These are phyloP conservation scores for Dolichopus griseipennis DNA, from an alignment of 2,888 invertebrate genomes.

Conservation along the genomic window DNA sequence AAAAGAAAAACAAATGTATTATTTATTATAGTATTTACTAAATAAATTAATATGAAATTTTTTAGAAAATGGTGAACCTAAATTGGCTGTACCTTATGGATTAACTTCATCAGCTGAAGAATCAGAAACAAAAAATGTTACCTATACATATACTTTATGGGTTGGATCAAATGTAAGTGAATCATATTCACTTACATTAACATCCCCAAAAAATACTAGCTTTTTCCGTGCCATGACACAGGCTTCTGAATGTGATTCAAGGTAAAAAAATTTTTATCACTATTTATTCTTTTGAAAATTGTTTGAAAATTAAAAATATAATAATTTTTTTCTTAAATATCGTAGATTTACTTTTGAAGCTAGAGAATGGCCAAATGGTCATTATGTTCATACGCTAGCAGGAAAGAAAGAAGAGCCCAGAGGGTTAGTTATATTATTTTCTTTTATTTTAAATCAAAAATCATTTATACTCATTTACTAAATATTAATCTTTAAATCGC, in stretches of 20 bases:
- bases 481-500: neutral
- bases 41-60: neutral
- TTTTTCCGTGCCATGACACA: constrained; percentile 71
- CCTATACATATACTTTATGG: constrained; percentile 79
- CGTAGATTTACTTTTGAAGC: constrained; percentile 61
- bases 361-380: constrained; percentile 86
- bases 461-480: neutral
- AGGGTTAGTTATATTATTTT: constrained; percentile 29
- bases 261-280: constrained; percentile 26
- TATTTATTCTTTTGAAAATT: constrained; percentile 35
- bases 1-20: too few species aligned
- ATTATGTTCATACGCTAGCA: constrained; percentile 78
- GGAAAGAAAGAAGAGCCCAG: constrained; percentile 43
- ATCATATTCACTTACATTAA: constrained; percentile 65
- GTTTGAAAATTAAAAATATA: neutral
- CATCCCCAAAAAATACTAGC: constrained; percentile 61
- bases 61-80: constrained; percentile 42
- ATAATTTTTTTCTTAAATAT: neutral
- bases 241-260: constrained; percentile 69
- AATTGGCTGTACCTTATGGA: constrained; percentile 41
- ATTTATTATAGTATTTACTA: too few species aligned
- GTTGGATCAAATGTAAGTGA: constrained; percentile 78
- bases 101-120: constrained; percentile 42
- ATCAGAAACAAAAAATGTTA: constrained; percentile 52
- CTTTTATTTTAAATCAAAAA: constrained; percentile 1